These are phyloP conservation scores for Bubo scandiacus DNA, from an alignment of 2,113 vertebrate genomes.

Conservation along the genomic window DNA sequence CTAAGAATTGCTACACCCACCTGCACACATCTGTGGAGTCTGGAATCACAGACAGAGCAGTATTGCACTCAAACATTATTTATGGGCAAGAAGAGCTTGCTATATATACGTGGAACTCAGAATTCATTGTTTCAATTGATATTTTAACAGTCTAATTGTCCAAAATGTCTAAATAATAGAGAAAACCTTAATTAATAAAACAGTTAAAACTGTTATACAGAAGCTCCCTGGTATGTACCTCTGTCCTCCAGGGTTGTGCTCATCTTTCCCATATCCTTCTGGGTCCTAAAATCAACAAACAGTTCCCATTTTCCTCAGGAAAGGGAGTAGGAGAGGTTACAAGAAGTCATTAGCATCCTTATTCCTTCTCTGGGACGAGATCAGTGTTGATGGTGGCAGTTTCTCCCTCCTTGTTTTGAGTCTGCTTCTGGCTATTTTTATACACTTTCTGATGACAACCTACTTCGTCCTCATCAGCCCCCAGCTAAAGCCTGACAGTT, in stretches of 20 bases:
- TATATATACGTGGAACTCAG: not conserved
- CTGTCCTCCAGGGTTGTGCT: not conserved
- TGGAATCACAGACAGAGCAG: not conserved
- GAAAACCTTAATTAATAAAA: not conserved
- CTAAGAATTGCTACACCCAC: not conserved
- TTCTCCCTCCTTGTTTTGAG: not conserved
- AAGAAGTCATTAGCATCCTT: not conserved
- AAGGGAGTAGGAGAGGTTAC: not conserved
- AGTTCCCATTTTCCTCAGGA: not conserved
- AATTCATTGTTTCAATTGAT: not conserved
- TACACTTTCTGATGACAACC: not conserved
- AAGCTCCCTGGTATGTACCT: not conserved
- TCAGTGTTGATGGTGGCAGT: not conserved
- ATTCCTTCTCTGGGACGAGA: not conserved
- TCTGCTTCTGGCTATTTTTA: not conserved
- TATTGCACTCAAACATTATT: not conserved
- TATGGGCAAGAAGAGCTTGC: not conserved
- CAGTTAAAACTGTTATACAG: not conserved
- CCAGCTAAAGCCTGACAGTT: not conserved
- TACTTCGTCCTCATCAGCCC: not conserved
- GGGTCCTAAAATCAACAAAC: not conserved
- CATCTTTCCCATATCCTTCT: not conserved
- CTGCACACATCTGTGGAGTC: not conserved
- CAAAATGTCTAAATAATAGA: not conserved
- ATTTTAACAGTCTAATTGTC: not conserved